Percentiles rank a stretch among this genome's conserved stretches.
These are phyloP conservation scores for Platyscapa corneri DNA, from an alignment of 1,140 invertebrate species.

Conservation along the genomic window DNA sequence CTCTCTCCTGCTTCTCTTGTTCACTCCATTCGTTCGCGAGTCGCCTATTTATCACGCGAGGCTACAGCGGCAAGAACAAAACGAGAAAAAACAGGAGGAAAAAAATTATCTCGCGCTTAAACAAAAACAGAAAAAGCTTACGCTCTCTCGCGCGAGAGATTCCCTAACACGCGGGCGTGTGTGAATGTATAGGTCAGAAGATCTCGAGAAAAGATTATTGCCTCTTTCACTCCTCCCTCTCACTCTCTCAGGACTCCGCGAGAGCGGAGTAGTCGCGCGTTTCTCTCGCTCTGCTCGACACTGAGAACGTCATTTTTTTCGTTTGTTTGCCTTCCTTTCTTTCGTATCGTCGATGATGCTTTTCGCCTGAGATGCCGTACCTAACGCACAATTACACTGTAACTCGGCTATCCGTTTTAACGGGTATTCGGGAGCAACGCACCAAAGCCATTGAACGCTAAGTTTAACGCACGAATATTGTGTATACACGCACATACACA, in stretches of 20 bases:
- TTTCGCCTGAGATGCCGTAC: background rate
- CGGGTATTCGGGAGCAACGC: background rate
- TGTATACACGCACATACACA: background rate
- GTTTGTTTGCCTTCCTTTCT: background rate
- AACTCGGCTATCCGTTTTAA: background rate
- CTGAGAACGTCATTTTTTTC: conserved; percentile 39
- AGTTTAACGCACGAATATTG: background rate
- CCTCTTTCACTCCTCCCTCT: background rate
- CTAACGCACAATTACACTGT: background rate
- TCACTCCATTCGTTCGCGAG: conserved; percentile 23
- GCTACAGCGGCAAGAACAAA: background rate
- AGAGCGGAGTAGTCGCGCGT: conserved; percentile 16
- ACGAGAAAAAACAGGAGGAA: background rate
- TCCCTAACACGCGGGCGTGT: background rate
- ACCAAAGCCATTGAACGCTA: background rate
- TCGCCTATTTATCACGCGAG: background rate
- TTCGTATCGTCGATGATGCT: background rate
- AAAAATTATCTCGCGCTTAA: background rate
- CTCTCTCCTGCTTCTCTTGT: background rate
- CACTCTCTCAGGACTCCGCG: conserved; percentile 21
- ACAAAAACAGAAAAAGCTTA: background rate
- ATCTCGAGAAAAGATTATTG: background rate
- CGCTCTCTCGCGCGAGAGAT: background rate
- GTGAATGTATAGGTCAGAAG: background rate
- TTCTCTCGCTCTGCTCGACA: conserved; percentile 15